Base-by-base conservation (phyloP, 2,113 vertebrate species). In the Chrysochloris asiatica region DNA sequence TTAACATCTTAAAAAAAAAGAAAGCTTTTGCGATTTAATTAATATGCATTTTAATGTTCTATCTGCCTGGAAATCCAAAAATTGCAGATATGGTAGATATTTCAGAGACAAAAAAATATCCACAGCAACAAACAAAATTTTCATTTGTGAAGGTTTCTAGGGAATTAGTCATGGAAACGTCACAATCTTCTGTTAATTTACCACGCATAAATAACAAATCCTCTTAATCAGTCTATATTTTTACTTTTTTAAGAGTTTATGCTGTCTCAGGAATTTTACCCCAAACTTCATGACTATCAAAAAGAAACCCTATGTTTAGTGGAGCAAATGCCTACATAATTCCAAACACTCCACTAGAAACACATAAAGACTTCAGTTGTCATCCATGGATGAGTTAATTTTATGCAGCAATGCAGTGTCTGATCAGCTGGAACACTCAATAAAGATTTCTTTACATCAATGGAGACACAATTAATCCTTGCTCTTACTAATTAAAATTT, bases 31-130 rank as follows among this genome's bases (percentile, higher is more conserved):
- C 97, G 97, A 94, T 97, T 96, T 93, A 97, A 88, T 97, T 98
- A 95, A 97, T 97, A 95, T 95, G 95, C 92, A 98, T 98, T 97
- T 97, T 97, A 97, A 97, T 97, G 92, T 93, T 95, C 96, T 92
- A 95, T 84, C 88, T 96, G 83, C 54, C 86, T 95, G 91, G 71
- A 96, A 93, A 96, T 91, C 96, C 82, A 95, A 95, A 96, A 95
- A 86, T 89, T 95, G 78, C n/a, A 81, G 97, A 95, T 93, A 59
- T 92, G 87, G 38, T 41, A 84, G 45, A 79, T 95, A 11, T 80
- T 45, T 94, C 73, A 91, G 77, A 91, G 88, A 93, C 83, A 38
- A 75, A 95, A 85, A 47, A 85, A 22, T 65, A 59, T 77, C 71
- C 80, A 96, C 30, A 17, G 22, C 78, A 92, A 94, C 30, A 95